Base-by-base conservation (phyloP, 2,113 vertebrate genomes). In the Diglossa brunneiventris region DNA sequence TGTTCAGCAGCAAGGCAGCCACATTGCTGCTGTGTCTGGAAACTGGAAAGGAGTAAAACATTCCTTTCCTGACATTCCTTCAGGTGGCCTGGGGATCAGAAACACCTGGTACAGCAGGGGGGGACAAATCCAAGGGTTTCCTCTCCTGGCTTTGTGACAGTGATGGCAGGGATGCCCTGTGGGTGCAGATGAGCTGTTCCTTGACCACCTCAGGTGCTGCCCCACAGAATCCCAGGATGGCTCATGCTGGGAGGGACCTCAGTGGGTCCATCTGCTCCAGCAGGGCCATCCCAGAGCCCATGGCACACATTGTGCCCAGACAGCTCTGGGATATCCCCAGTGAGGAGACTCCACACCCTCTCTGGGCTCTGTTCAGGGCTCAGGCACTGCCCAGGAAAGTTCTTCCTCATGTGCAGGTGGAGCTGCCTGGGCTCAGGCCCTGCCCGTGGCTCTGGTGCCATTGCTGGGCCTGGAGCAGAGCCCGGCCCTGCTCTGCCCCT, bases 51-150 rank as follows among this genome's bases (percentile, higher is more conserved):
- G 17, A 41, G 14, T 9, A 31, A 63, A 58, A 28, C 6, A 6
- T 46, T 53, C 15, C 53, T 59, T 82, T 49, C 23, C 64, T 56
- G 18, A 2, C 3, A 30, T 53, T 59, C n/a, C 55, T 28, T 30
- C 42, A 33, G 31, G 44, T 20, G 46, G 26, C 13, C 8, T 14
- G n/a, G 44, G 15, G 28, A 27, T 53, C 2, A 7, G 44, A 49
- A 66, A 6, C 21, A 26, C 30, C 20, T 3, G 3, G 18, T 1
- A 23, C 0, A 0, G 31, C 10, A 46, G 12, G 33, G 47, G 27
- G 27, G 59, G 59, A 59, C 27, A 67, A 66, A 39, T 37, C 22
- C 44, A 52, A n/a, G 31, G 4, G 37, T 37, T 50, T 80, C 30
- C 10, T 49, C 24, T 41, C 50, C 47, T 4, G 17, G 11, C 26